A percentile compares a stretch with the other conserved stretches of the same genome.
These are phyloP conservation scores for Ramphastos sulfuratus DNA, from an alignment of 2,113 vertebrate genomes.

Conservation along the genomic window DNA sequence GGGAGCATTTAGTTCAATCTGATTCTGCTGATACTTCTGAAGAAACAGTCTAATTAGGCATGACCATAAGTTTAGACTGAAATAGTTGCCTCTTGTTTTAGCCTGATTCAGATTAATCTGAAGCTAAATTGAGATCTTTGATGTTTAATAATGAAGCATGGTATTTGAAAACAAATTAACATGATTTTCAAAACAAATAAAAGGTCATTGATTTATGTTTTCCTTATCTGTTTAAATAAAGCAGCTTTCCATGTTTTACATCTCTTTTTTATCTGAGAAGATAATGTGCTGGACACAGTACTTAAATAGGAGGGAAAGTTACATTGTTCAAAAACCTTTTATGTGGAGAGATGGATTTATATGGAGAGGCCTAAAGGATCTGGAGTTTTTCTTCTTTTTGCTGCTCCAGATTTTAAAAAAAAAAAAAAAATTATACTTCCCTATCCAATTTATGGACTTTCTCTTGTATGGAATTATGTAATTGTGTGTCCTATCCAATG, in stretches of 20 bases:
- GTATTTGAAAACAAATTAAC: background rate
- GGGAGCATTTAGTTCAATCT: background rate
- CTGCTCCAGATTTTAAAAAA: background rate
- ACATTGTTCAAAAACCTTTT: conserved; percentile 7
- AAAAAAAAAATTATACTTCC: too few species aligned
- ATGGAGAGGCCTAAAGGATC: background rate
- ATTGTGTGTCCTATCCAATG: background rate
- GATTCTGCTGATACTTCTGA: background rate
- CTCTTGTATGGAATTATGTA: background rate
- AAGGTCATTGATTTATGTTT: background rate
- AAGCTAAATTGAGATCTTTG: background rate
- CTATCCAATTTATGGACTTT: background rate
- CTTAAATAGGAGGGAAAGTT: background rate
- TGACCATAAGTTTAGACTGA: background rate
- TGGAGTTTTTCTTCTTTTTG: background rate
- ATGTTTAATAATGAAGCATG: background rate
- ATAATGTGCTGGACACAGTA: background rate
- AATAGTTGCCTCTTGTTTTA: conserved; percentile 1
- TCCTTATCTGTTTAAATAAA: background rate
- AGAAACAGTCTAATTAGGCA: conserved; percentile 17
- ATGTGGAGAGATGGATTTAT: background rate
- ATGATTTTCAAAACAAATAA: conserved; percentile 20
- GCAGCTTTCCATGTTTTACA: conserved; percentile 9
- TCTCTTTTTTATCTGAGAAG: background rate
- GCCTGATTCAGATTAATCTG: background rate